Percentiles rank a stretch among this genome's conserved stretches.
phyloP scores from a whole-genome alignment of 1,140 invertebrate genomes.

The Drosophila rhopaloa region DNA sequence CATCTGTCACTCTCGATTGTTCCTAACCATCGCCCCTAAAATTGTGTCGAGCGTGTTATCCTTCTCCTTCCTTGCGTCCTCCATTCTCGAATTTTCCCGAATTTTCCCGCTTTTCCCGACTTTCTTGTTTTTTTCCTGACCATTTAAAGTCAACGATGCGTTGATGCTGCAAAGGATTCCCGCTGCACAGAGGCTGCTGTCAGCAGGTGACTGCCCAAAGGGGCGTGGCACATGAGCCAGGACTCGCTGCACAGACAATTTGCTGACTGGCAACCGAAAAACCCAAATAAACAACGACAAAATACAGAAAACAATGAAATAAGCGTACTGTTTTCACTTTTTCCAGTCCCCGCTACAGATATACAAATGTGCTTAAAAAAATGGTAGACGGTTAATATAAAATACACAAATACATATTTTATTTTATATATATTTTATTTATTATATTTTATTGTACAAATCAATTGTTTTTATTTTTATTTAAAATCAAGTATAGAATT shows the following conservation, averaged over 20 bases:
- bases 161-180: conserved; percentile 47
- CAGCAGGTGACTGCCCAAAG: conserved; percentile 51
- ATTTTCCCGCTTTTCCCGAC: background rate
- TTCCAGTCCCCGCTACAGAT: conserved; percentile 17
- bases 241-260: conserved; percentile 36
- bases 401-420: too few relatives aligned
- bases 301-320: conserved; percentile 31
- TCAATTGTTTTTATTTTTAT: too few relatives aligned
- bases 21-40: conserved; percentile 15
- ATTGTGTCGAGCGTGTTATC: conserved; percentile 47
- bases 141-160: conserved; percentile 47
- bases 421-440: too few relatives aligned
- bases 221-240: conserved; percentile 33
- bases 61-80: conserved; percentile 5
- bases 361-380: background rate
- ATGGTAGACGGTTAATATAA: too few relatives aligned
- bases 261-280: conserved; percentile 29
- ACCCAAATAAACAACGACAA: background rate
- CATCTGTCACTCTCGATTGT: conserved; percentile 38
- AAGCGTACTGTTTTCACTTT: conserved; percentile 49
- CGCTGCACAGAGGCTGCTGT: conserved; percentile 25
- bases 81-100: conserved; percentile 1
- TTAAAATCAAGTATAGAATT: too few relatives aligned
- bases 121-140: conserved; percentile 10
- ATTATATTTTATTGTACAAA: too few relatives aligned